A percentile compares a stretch with the other conserved stretches of the same genome.
These are phyloP conservation scores for Drosophila serrata DNA, from an alignment of 1,140 invertebrate genomes.

Conservation along the genomic window DNA sequence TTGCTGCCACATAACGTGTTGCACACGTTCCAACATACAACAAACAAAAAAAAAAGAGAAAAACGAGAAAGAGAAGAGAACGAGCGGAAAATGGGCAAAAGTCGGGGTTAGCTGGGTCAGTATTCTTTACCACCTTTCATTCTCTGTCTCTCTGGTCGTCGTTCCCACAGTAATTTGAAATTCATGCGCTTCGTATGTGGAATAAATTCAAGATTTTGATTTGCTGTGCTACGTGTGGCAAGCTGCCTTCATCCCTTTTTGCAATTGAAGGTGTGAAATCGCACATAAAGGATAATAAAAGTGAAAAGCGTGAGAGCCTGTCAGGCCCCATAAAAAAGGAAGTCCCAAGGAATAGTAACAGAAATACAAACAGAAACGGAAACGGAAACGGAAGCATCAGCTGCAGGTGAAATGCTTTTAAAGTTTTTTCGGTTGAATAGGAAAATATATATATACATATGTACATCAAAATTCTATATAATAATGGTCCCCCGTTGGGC, in stretches of 20 bases:
- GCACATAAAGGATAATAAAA: constrained; percentile 82
- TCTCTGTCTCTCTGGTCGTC: constrained; percentile 6
- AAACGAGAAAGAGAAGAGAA: no score
- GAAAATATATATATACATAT: constrained; percentile 3
- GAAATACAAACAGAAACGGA: neutral
- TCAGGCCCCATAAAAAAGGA: constrained; percentile 23
- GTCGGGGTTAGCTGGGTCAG: constrained; percentile 27
- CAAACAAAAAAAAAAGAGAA: constrained; percentile 4
- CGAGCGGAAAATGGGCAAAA: neutral
- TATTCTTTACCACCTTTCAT: constrained; percentile 33
- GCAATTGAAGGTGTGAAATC: constrained; percentile 81
- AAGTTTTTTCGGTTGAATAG: constrained; percentile 8
- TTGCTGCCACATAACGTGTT: constrained; percentile 64
- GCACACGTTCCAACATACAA: constrained; percentile 62
- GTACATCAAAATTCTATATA: neutral
- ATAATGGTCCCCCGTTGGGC: neutral
- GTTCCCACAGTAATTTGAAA: constrained; percentile 85
- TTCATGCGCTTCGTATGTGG: constrained; percentile 85
- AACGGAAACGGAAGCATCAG: constrained; percentile 20
- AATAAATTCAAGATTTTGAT: constrained; percentile 84
- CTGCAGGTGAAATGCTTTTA: constrained; percentile 21
- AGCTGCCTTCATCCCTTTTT: constrained; percentile 33
- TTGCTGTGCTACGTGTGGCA: constrained; percentile 80
- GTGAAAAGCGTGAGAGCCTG: constrained; percentile 66
- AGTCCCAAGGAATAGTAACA: neutral